Base-by-base conservation (phyloP, 2,888 invertebrate genomes). In the Nebria salina region DNA sequence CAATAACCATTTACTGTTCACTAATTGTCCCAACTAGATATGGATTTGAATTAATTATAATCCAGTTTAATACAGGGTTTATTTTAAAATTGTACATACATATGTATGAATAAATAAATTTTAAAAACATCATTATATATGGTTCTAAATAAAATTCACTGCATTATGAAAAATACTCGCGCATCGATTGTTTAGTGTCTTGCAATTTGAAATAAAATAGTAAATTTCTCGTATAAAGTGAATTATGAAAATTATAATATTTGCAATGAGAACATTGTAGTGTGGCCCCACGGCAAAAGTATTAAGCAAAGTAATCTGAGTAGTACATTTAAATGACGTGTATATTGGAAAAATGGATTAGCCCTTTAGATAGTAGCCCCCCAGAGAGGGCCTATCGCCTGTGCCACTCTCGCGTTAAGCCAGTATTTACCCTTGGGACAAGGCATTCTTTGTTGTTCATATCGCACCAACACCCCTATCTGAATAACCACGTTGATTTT, bases 331-430 rank as follows among this genome's bases (percentile, higher is more conserved):
- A 87, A 88, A 88, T 88, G 88, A 88, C 87, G 87, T 87, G 87
- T 87, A 87, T 87, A 88, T 88, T 88, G 87, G 87, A 88, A 88
- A 88, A 88, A 87, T 87, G 88, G 88, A 88, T 88, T 88, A 87
- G 86, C 85, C 86, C 85, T 84, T 84, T 85, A 85, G 85, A 86
- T 84, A 86, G 86, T 86, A 84, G 84, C 83, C 83, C 88, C 86
- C 88, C 82, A 82, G 88, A 87, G 88, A 88, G 83, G 84, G 85
- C 85, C 86, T 88, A 88, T 88, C 88, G 86, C 86, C 86, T 85
- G 85, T 86, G 86, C 87, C 88, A 87, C 87, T 87, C 88, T 84
- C 84, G 77, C 83, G 79, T 83, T 85, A 86, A 86, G 83, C 83
- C 83, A 86, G 86, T 86, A 83, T 82, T 83, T 84, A 77, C 72